Evolutionary conservation across 2,888 invertebrate species (phyloP), one percentile per base, ranked within the genome.

Genomic region (Caenorhabditis panamensis): DNA sequence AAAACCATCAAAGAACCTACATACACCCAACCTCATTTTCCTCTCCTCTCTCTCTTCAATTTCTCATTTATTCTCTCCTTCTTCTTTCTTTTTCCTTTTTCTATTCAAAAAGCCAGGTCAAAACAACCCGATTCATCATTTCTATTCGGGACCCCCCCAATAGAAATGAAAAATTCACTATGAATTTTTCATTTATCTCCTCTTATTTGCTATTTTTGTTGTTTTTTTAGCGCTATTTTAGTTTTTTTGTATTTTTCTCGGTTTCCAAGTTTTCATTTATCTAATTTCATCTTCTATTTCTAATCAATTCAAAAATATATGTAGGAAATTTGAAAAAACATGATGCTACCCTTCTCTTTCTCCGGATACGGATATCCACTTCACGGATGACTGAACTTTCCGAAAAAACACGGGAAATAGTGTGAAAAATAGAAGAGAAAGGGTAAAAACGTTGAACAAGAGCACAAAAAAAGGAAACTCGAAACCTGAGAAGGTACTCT

Each of bases 51-150:
- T n/a, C n/a, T n/a, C n/a, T n/a, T 41, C 41, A 16, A 9, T 13
- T 41, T 41, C 41, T 16, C 13, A 9, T 41, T 16, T 41, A 6
- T 31, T 6, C 4, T 9, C 5, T 5, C 28, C n/a, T 1, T 54
- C 28, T 28, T 59, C 13, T 22, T 28, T 49, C 16, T 9, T 41
- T 37, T 41, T 28, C 36, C 49, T 6, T 31, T 31, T 31, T 31
- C 9, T 9, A 9, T 31, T 9, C 49, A 16, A 49, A 20, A 49
- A 49, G 3, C 4, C 20, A 11, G 49, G 26, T 9, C 26, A 51
- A 51, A 69, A 69, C 69, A 69, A 53, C 6, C 41, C 51, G 53
- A 69, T 69, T 26, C 61, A 69, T 69, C 69, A 69, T 61, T 28
- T 28, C n/a, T n/a, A n/a, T 28, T 18, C 20, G 37, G 54, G n/a